These are phyloP conservation scores for Gavia stellata DNA, from an alignment of 2,113 vertebrate species.

Conservation along the genomic window DNA sequence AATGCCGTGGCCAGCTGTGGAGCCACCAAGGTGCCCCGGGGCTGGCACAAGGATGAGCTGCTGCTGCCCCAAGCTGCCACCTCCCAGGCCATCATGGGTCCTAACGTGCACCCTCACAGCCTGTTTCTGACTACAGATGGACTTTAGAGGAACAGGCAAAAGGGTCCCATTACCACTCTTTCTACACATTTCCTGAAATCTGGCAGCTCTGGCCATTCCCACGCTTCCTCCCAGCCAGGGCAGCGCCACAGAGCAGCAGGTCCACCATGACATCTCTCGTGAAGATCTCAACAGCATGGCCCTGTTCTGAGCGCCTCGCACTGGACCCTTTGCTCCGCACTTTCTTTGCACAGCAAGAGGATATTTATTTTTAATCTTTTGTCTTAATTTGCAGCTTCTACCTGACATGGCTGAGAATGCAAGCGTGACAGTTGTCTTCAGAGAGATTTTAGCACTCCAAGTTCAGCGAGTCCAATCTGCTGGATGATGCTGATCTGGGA, in stretches of 20 bases:
- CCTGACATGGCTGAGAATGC: neutral
- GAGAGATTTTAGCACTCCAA: neutral
- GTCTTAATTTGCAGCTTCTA: neutral
- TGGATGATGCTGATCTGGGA: neutral
- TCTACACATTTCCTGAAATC: neutral
- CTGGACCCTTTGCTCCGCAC: neutral
- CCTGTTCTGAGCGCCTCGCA: neutral
- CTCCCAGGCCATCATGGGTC: neutral
- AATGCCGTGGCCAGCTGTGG: accelerated
- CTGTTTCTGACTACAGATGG: neutral
- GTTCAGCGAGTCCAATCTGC: neutral
- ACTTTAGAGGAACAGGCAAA: neutral
- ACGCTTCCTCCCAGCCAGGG: neutral
- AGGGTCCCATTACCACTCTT: neutral
- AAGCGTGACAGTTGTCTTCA: neutral
- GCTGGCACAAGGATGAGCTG: neutral
- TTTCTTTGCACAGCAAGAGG: neutral
- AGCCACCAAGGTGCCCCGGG: accelerated
- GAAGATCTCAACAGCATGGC: neutral
- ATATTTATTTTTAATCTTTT: constrained; percentile 2
- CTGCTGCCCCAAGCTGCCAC: neutral
- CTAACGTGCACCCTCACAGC: accelerated
- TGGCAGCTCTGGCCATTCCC: neutral
- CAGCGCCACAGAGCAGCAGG: neutral
- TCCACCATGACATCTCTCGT: neutral